Evolutionary conservation across 1,140 invertebrate genomes (phyloP).

Genomic region (Ostrea denselamellosa): DNA sequence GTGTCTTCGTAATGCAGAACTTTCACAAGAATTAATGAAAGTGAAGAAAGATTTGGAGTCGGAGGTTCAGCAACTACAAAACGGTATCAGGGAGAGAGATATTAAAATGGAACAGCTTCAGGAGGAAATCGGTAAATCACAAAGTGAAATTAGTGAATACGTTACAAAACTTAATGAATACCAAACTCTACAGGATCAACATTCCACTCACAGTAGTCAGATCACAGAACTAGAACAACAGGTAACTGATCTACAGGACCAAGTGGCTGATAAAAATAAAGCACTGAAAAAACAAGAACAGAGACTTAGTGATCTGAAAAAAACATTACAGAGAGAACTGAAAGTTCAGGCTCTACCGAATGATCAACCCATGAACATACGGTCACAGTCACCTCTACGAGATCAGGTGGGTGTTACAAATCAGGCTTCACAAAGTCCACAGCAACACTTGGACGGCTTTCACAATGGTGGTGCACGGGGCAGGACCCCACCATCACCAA

Average conservation of each 20-base stretch:
- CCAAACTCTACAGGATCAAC: conserved; percentile 36
- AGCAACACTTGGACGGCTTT: neutral
- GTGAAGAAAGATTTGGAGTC: conserved; percentile 82
- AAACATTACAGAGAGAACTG: conserved; percentile 92
- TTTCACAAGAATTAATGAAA: conserved; percentile 87
- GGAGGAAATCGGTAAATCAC: conserved; percentile 26
- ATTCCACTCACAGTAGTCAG: conserved; percentile 20
- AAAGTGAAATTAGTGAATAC: conserved; percentile 12
- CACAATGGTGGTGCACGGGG: conserved; percentile 12
- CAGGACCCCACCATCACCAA: neutral
- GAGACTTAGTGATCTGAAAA: conserved; percentile 91
- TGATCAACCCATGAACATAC: conserved; percentile 70
- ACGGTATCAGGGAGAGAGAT: conserved; percentile 75
- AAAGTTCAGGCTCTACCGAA: conserved; percentile 80
- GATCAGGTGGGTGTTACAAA: conserved; percentile 30
- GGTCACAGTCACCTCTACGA: conserved; percentile 45
- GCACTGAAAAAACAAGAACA: conserved; percentile 93
- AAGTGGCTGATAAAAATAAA: conserved; percentile 89
- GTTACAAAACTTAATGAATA: conserved; percentile 40
- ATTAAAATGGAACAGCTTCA: conserved; percentile 48
- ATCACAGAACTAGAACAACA: conserved; percentile 78
- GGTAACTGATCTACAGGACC: conserved; percentile 85
- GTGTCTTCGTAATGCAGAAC: conserved; percentile 88
- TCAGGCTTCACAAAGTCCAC: neutral
- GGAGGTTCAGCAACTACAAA: conserved; percentile 74